Evolutionary conservation across 2,888 invertebrate species (phyloP).

Genomic region (Stenolophus ochropezus): DNA sequence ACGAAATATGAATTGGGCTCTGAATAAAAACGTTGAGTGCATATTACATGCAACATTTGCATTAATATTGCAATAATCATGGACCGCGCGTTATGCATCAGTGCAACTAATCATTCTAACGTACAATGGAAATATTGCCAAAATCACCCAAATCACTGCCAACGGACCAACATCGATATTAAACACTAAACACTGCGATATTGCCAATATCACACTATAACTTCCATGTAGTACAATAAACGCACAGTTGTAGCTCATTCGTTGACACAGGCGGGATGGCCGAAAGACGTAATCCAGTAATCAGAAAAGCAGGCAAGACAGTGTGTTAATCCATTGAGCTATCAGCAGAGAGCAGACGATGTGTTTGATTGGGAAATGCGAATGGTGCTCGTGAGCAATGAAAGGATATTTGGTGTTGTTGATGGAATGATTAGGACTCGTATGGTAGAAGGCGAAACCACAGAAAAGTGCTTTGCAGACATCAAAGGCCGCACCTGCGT

Average conservation of each 20-base stretch:
- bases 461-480: background rate
- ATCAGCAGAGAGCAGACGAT: too few relatives aligned
- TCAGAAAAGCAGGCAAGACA: too few relatives aligned
- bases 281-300: too few relatives aligned
- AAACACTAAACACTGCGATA: background rate
- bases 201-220: too few relatives aligned
- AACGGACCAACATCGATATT: background rate
- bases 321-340: too few relatives aligned
- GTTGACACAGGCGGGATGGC: too few relatives aligned
- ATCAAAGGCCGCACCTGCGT: background rate
- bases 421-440: background rate
- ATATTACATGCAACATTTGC: conserved; percentile 36
- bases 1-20: background rate
- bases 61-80: conserved; percentile 26
- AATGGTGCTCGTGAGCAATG: too few relatives aligned
- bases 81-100: conserved; percentile 2
- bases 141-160: background rate
- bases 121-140: conserved; percentile 9
- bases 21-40: conserved; percentile 31
- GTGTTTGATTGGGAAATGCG: background rate
- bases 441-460: background rate
- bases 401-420: background rate
- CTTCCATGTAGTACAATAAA: too few relatives aligned
- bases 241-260: too few relatives aligned
- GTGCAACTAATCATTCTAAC: conserved; percentile 26